Base-by-base conservation (phyloP, 2,797 vertebrate genomes). In the Florisuga fusca region DNA sequence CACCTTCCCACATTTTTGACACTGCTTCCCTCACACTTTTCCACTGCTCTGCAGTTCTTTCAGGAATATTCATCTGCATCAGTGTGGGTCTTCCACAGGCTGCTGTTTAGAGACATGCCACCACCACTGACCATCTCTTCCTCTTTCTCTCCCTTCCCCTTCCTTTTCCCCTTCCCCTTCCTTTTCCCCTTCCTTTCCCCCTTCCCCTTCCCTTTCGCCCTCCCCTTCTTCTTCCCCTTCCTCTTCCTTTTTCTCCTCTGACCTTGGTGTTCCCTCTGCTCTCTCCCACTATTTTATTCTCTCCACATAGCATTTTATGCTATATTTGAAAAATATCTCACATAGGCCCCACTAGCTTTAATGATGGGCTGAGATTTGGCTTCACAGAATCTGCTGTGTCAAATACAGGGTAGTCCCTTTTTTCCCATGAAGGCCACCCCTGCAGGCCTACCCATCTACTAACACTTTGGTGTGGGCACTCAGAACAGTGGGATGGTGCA, bases 391-490 rank as follows among this genome's bases (percentile, higher is more conserved):
- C 7, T 66, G 3, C 16, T 29, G 14, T 15, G 8, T 38, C 10
- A 21, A 71, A 6, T 7, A 34, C 9, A 15, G 1, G 11, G 11
- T 15, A 38, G 7, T 5, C 6, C 4, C n/a, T 21, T 11, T 19
- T 16, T 68, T 51, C 46, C 20, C 34, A 57, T 22, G 36, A 10
- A 41, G 7, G 9, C 10, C 15, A 48, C 2, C 2, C 25, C 18
- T 43, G n/a, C 6, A 53, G 29, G 13, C 6, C 6, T 4, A 9
- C 15, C 4, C 0, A 0, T 9, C 23, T 48, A 7, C 31, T 58
- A 22, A 22, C 12, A 54, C 17, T 25, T 86, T 12, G 22, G 7
- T 16, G 26, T 9, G 29, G 46, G 62, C 6, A 61, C 4, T 6
- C 15, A 34, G n/a, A 67, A 51, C 3, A 67, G 5, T 29, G 7